phyloP scores from a whole-genome alignment of 1,140 invertebrate species.

The Liolophura sinensis region DNA sequence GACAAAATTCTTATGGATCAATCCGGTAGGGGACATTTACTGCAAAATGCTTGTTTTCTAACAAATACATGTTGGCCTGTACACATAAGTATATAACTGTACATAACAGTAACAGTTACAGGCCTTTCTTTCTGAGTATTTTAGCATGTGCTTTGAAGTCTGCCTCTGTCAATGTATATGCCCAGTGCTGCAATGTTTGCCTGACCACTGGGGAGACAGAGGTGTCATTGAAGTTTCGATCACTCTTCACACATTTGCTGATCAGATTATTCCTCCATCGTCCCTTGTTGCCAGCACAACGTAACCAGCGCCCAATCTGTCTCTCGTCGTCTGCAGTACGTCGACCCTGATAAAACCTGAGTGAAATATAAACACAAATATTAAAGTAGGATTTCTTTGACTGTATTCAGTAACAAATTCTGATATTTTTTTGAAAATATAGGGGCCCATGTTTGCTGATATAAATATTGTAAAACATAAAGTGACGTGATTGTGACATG shows the following conservation, averaged over 20 bases:
- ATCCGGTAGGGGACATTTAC: too few species aligned
- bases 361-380: not conserved
- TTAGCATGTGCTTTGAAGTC: constrained; percentile 35
- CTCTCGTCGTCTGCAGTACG: constrained; percentile 38
- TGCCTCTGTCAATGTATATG: constrained; percentile 30
- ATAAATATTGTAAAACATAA: not conserved
- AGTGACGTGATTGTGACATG: not conserved
- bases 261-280: constrained; percentile 43
- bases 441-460: not conserved
- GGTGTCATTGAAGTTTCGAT: constrained; percentile 29
- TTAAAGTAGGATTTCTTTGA: not conserved
- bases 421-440: too few species aligned
- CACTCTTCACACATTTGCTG: constrained; percentile 34
- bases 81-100: too few species aligned
- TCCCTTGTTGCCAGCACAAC: constrained; percentile 36
- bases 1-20: too few species aligned
- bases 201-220: constrained; percentile 38
- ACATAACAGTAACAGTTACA: not conserved
- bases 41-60: too few species aligned
- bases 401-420: too few species aligned
- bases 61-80: too few species aligned
- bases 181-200: constrained; percentile 47
- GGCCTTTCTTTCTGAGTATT: constrained; percentile 25
- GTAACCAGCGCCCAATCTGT: constrained; percentile 40
- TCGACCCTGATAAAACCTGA: constrained; percentile 41